Evolutionary conservation across 1,140 invertebrate genomes (phyloP), one percentile per base, ranked within the genome.

Genomic region (Drosophila parabipectinata): DNA sequence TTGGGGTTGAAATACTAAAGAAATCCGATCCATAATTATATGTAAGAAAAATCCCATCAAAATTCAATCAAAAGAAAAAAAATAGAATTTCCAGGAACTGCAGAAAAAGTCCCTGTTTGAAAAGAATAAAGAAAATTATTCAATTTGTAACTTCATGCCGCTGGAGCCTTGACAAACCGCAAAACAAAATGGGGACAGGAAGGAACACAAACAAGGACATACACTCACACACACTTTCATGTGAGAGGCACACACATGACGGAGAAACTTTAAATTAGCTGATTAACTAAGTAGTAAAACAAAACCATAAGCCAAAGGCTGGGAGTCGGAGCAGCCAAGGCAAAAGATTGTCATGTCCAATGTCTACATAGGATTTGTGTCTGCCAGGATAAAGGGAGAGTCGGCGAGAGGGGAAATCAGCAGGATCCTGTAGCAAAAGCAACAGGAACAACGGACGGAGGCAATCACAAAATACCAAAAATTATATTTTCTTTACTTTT

Each of bases 251-350:
- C 21, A 34, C 61, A 74, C 67, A 30, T 44, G 37, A 32, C 41
- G 39, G 44, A 37, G 24, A 56, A 73, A 81, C 74, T 85, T 85
- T 87, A 85, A 85, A 85, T 85, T 85, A 87, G 81, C 82, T 85
- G 81, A 85, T 85, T 85, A 85, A 85, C 82, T 85, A 81, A 87
- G 73, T 78, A 81, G 82, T 81, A 78, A 81, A 81, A 71, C 82
- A 85, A 87, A 69, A 68, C 58, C 80, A 84, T 79, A 79, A 84
- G 82, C 77, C 72, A 71, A 55, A 37, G 56, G 62, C 56, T n/a
- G 21, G 34, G 57, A 55, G 39, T 39, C 24, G 60, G 32, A 59
- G 62, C 47, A 64, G 52, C 48, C 50, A 56, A 81, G 28, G 30
- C 44, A 74, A 48, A 66, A 66, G 71, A 61, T 51, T 77, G 78